These are phyloP conservation scores for Hormiphora californensis DNA, from an alignment of 37 sponge, comb jelly and placozoan genomes.

Conservation along the genomic window DNA sequence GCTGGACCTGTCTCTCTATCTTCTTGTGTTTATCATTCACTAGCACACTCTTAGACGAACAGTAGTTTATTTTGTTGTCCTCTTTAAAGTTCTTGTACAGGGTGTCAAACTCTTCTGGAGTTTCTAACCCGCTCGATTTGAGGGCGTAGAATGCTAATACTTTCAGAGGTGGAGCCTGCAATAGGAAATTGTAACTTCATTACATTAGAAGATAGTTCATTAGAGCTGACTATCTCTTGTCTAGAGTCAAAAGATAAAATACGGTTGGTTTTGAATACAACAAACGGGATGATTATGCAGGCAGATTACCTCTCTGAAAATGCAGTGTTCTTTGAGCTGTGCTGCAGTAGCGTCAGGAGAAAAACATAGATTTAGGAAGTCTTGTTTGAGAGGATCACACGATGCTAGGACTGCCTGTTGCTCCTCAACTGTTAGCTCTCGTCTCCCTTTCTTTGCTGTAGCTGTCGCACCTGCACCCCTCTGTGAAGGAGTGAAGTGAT, in stretches of 20 bases:
- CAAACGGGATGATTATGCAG: background rate
- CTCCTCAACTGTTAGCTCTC: conserved; percentile 41
- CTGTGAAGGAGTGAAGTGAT: too few relatives aligned
- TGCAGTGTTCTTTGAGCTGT: background rate
- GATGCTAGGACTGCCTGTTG: background rate
- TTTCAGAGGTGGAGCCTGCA: conserved; percentile 22
- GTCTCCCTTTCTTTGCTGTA: background rate
- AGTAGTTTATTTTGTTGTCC: too few relatives aligned
- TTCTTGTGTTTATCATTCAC: conserved; percentile 21
- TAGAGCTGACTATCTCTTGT: too few relatives aligned
- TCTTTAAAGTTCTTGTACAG: background rate
- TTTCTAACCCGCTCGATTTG: background rate
- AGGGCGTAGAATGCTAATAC: conserved; percentile 42
- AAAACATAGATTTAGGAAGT: conserved; percentile 2
- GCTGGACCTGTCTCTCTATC: background rate
- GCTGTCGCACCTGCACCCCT: too few relatives aligned
- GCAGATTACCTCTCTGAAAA: conserved; percentile 11
- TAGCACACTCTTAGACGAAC: background rate
- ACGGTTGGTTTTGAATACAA: background rate
- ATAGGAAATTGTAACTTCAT: background rate
- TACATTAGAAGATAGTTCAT: too few relatives aligned
- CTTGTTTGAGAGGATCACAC: background rate
- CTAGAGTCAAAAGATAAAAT: too few relatives aligned
- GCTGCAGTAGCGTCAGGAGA: background rate
- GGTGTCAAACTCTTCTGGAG: background rate